Evolutionary conservation across 30 jellyfish, hydroid and myxozoan genomes (phyloP).

Genomic region (Turritopsis dohrnii): DNA sequence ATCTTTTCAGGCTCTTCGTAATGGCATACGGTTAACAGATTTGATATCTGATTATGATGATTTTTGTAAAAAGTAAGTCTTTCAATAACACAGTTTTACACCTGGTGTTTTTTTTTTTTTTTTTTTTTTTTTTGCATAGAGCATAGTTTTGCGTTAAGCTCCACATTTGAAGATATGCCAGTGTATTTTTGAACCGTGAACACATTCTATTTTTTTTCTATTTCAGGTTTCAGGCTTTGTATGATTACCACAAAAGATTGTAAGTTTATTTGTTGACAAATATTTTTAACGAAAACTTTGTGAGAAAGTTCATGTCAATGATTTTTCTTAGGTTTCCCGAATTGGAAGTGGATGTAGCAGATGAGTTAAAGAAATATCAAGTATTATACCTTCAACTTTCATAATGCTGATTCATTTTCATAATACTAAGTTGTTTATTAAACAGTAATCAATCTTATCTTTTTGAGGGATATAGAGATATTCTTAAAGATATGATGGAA

Average conservation of each 20-base stretch:
- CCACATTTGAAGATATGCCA: too few relatives aligned
- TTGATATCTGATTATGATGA: constrained; percentile 64
- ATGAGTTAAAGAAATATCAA: constrained; percentile 60
- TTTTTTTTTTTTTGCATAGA: too few relatives aligned
- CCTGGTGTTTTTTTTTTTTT: too few relatives aligned
- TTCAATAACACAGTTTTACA: background rate
- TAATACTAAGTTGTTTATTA: background rate
- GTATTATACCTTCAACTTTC: too few relatives aligned
- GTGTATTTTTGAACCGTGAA: background rate
- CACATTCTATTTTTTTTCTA: background rate
- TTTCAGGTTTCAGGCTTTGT: constrained; percentile 66
- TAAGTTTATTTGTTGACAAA: constrained; percentile 24
- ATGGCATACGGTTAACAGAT: constrained; percentile 89
- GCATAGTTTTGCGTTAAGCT: too few relatives aligned
- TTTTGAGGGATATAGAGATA: constrained; percentile 67
- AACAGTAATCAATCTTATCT: background rate
- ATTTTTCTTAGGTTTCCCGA: constrained; percentile 64
- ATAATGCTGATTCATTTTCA: too few relatives aligned
- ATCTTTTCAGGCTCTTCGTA: constrained; percentile 73
- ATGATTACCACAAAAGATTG: constrained; percentile 60
- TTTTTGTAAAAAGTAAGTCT: constrained; percentile 72
- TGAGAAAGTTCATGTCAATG: background rate
- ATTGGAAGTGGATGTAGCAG: constrained; percentile 66
- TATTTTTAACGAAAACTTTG: background rate
- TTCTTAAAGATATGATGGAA: constrained; percentile 80